A percentile compares a stretch with the other conserved stretches of the same genome.
phyloP scores from a whole-genome alignment of 2,888 invertebrate species.

The Lepidonotus clava region DNA sequence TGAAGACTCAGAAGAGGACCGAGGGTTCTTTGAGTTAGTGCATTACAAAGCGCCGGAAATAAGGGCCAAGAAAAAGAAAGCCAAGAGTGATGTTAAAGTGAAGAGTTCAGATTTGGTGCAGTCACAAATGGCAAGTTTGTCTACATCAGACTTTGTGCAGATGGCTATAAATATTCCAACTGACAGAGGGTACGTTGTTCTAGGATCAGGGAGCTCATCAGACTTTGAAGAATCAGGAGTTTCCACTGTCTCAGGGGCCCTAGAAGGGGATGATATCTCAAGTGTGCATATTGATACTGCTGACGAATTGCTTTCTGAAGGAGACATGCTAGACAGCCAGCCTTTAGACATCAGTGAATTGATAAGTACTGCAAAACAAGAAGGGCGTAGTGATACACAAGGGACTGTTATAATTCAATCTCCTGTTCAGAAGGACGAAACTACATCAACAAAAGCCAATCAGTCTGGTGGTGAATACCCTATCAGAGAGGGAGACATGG shows the following conservation, averaged over 20 bases:
- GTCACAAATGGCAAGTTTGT: not conserved
- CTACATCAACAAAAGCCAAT: not conserved
- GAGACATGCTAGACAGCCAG: not conserved
- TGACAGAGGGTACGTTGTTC: not conserved
- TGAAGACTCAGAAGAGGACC: constrained; percentile 44
- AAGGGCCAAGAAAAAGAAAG: constrained; percentile 2
- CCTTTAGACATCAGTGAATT: too few species aligned
- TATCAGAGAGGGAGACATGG: too few species aligned
- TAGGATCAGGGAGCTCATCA: constrained; percentile 17
- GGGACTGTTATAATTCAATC: too few species aligned
- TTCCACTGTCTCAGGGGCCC: not conserved
- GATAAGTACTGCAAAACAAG: not conserved
- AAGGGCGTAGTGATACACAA: too few species aligned
- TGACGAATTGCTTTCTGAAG: not conserved
- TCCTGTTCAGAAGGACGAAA: too few species aligned
- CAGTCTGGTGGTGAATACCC: too few species aligned
- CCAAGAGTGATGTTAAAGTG: not conserved
- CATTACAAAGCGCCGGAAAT: constrained; percentile 61
- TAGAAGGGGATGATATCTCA: not conserved
- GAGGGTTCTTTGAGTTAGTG: constrained; percentile 58
- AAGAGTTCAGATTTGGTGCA: not conserved
- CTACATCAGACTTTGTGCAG: not conserved
- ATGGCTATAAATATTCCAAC: not conserved
- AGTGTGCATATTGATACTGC: not conserved
- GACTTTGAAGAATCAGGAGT: constrained; percentile 27